These are phyloP conservation scores for Drosophila kanekoi DNA, from an alignment of 2,888 invertebrate species.

Conservation along the genomic window DNA sequence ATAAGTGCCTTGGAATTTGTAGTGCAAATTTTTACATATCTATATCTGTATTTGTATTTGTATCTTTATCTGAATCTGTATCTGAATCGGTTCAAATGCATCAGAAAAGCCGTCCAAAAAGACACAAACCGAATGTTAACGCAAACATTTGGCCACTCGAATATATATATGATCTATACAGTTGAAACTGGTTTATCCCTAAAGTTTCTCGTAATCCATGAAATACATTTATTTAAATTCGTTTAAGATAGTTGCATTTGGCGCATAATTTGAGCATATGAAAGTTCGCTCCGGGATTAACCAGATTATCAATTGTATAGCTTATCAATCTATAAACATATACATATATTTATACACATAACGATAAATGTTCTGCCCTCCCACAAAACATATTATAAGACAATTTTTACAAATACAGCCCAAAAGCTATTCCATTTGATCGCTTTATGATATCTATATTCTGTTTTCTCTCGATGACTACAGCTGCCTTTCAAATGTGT, in stretches of 20 bases:
- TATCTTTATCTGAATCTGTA: constrained; percentile 2
- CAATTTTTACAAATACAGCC: constrained; percentile 47
- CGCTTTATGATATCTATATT: neutral
- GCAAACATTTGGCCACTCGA: constrained; percentile 18
- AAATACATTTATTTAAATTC: too few species aligned
- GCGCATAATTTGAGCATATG: too few species aligned
- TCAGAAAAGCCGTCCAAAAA: constrained; percentile 34
- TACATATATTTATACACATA: constrained; percentile 30
- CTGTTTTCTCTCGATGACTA: neutral
- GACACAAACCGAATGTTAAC: constrained; percentile 22
- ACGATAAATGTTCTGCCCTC: neutral
- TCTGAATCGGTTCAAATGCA: constrained; percentile 9
- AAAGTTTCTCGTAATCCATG: too few species aligned
- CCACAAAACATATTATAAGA: constrained; percentile 15
- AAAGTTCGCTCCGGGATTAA: too few species aligned
- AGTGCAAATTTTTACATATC: constrained; percentile 50
- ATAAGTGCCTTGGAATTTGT: constrained; percentile 55
- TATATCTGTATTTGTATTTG: constrained; percentile 12
- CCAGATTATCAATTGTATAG: too few species aligned
- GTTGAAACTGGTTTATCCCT: too few species aligned
- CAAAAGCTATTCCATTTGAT: constrained; percentile 31
- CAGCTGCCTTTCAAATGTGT: constrained; percentile 38
- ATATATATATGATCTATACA: constrained; percentile 2
- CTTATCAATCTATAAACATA: neutral
- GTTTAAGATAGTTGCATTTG: too few species aligned